Base-by-base conservation (phyloP, 2,888 invertebrate species). In the Drosophila anomalata region DNA sequence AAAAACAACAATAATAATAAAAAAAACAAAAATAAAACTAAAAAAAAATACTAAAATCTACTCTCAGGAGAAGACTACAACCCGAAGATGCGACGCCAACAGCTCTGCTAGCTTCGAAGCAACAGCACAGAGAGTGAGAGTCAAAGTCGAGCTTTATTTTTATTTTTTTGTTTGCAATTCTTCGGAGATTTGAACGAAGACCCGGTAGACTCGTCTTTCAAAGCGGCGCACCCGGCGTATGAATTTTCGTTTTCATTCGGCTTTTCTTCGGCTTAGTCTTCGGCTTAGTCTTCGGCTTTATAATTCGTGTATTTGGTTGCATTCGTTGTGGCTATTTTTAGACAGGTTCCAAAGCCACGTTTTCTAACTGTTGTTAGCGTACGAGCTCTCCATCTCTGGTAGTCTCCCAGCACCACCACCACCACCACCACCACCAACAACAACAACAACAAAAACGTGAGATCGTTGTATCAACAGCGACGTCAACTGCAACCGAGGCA, bases 311-410 rank as follows among this genome's bases (percentile, higher is more conserved):
- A 60, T 46, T 53, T 48, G 58, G 65, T 69, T 78, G 79, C 84
- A 86, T 78, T 88, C 84, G 85, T 46, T 76, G 86, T 77, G 79
- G 89, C 89, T 88, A 88, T 89, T 88, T 90, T 89, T 90, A 90
- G 90, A 89, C 89, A 90, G 90, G 89, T 89, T 90, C 79, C 82
- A 88, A 62, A 90, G 89, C 79, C 89, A 89, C 87, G 90, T 88
- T 90, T 90, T 89, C 89, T 90, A 90, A 90, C 90, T 90, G 90
- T 90, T 88, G 81, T 79, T 90, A 77, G 88, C 79, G 89, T 89
- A 87, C 76, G 69, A 55, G 59, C 48, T 20, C 22, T 39, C 58
- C 41, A 63, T 53, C 62, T 50, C 63, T 57, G 57, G 60, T 54
- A 71, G 72, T 62, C 39, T 29, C 66, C 14, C 14, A 41, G 14